A percentile compares a stretch with the other conserved stretches of the same genome.
These are phyloP conservation scores for Ciconia maguari DNA, from an alignment of 2,113 vertebrate genomes.

Conservation along the genomic window DNA sequence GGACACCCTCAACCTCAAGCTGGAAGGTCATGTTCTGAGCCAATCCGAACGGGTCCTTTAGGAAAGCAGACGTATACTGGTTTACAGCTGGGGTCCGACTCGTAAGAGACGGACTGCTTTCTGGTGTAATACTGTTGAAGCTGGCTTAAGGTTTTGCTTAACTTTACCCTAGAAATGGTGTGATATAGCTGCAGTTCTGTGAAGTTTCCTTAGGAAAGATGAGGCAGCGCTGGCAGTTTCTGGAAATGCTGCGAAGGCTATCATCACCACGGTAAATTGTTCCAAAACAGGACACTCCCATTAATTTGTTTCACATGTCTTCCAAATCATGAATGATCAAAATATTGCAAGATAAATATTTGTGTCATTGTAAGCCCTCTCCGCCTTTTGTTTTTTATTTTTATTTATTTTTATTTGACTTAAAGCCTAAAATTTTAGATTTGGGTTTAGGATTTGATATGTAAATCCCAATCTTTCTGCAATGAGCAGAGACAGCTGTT, in stretches of 20 bases:
- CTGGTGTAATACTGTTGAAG: background rate
- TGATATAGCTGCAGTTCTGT: background rate
- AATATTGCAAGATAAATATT: background rate
- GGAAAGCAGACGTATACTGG: fast-evolving
- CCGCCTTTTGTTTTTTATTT: background rate
- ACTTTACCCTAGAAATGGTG: background rate
- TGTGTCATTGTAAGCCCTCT: background rate
- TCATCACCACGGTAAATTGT: background rate
- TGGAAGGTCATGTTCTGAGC: background rate
- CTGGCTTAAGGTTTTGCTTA: background rate
- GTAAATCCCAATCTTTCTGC: background rate
- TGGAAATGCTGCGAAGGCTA: background rate
- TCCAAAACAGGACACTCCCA: background rate
- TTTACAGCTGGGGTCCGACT: background rate
- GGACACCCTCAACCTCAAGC: too few relatives aligned
- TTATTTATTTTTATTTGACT: background rate
- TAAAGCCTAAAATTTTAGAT: background rate
- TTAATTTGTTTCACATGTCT: background rate
- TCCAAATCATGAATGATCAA: background rate
- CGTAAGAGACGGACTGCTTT: background rate
- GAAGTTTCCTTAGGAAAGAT: background rate
- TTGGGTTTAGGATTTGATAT: background rate
- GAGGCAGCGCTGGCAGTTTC: background rate
- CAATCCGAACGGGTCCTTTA: fast-evolving
- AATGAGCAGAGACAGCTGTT: background rate